These are phyloP conservation scores for Amyelois transitella DNA, from an alignment of 1,140 invertebrate species.

Conservation along the genomic window DNA sequence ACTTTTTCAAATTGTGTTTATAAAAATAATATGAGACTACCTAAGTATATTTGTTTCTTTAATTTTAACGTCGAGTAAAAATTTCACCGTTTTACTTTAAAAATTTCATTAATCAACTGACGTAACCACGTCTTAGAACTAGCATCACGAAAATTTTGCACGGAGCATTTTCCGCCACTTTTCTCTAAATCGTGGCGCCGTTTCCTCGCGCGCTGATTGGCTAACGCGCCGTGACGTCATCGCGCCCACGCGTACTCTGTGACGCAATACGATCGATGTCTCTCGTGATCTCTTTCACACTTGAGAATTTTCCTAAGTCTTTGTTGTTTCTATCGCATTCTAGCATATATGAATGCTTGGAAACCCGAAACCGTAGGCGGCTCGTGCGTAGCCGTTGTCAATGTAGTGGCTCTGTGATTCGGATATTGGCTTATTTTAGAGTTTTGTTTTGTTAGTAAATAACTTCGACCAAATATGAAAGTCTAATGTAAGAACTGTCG, in stretches of 20 bases:
- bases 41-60: no score
- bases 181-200: constrained; percentile 50
- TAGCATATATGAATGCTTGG: constrained; percentile 48
- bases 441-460: constrained; percentile 43
- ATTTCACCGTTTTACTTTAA: no score
- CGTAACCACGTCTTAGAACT: no score
- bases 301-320: not conserved
- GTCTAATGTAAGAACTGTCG: not conserved
- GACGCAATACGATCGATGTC: constrained; percentile 68
- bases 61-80: no score
- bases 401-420: constrained; percentile 25
- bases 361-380: constrained; percentile 64
- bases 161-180: constrained; percentile 14
- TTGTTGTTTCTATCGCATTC: constrained; percentile 27
- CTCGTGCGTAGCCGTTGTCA: constrained; percentile 52
- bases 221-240: constrained; percentile 58
- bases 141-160: constrained; percentile 13
- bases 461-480: constrained; percentile 9
- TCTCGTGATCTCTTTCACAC: constrained; percentile 29
- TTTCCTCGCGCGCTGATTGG: constrained; percentile 53
- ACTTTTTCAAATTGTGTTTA: no score
- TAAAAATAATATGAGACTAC: no score
- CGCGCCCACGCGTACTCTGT: constrained; percentile 62
- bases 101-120: not conserved
- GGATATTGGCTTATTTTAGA: constrained; percentile 34